Evolutionary conservation across 2,888 invertebrate species (phyloP).

Genomic region (Sarcophaga caerulescens): DNA sequence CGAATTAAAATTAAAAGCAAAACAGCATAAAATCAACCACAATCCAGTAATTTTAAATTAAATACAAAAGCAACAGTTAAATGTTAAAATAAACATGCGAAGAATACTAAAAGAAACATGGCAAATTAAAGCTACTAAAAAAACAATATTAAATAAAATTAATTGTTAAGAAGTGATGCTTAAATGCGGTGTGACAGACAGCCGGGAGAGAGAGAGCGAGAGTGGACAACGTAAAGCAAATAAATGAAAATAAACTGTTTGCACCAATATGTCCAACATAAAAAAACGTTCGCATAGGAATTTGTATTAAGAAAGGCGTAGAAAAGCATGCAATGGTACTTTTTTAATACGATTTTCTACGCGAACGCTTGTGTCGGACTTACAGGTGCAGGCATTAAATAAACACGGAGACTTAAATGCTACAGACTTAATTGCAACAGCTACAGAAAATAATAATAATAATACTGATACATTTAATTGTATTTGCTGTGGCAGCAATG

Average conservation of each 20-base stretch:
- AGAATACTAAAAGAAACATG: not conserved
- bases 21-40: slow-evolving; percentile 18
- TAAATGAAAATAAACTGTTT: slow-evolving; percentile 13
- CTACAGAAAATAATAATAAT: slow-evolving; percentile 8
- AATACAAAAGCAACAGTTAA: slow-evolving; percentile 57
- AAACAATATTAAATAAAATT: slow-evolving; percentile 5
- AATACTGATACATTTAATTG: not conserved
- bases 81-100: slow-evolving; percentile 40
- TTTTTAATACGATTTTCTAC: too few species aligned
- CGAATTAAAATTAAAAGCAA: not conserved
- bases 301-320: too few species aligned
- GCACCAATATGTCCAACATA: too few species aligned
- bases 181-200: not conserved
- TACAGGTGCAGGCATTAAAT: slow-evolving; percentile 31
- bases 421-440: slow-evolving; percentile 35
- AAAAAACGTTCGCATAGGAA: too few species aligned
- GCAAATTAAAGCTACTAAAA: not conserved
- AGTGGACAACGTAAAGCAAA: slow-evolving; percentile 40
- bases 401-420: slow-evolving; percentile 39
- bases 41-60: slow-evolving; percentile 29
- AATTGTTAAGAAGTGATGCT: not conserved
- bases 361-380: not conserved
- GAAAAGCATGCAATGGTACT: too few species aligned
- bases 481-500: not conserved
- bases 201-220: not conserved